These are phyloP conservation scores for Drosophila paranaensis DNA, from an alignment of 2,888 invertebrate species.

Conservation along the genomic window DNA sequence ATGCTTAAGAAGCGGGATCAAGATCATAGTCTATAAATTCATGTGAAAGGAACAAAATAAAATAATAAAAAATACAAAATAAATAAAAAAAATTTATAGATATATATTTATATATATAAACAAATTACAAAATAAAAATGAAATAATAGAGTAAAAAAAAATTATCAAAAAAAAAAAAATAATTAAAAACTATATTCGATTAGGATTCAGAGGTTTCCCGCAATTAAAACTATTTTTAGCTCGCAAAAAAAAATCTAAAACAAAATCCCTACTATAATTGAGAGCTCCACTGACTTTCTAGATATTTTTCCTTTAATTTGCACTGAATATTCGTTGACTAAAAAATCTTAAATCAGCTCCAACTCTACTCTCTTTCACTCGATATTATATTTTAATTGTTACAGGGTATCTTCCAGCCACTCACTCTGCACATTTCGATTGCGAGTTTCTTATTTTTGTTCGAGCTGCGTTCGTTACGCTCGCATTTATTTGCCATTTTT, in stretches of 20 bases:
- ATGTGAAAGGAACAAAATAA: not conserved
- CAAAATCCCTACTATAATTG: not conserved
- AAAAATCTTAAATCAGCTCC: too few species aligned
- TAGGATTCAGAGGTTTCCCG: not conserved
- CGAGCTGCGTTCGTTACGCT: slow-evolving; percentile 37
- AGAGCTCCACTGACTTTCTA: not conserved
- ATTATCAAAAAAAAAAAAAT: not conserved
- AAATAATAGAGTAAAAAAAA: not conserved
- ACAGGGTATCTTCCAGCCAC: not conserved
- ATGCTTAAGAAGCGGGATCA: slow-evolving; percentile 5
- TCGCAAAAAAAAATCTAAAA: not conserved
- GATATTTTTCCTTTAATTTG: too few species aligned
- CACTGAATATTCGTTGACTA: too few species aligned
- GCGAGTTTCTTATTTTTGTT: slow-evolving; percentile 42
- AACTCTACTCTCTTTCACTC: too few species aligned
- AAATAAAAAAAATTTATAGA: not conserved
- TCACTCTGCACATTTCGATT: too few species aligned
- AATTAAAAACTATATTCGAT: not conserved
- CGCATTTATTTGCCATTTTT: slow-evolving; percentile 72
- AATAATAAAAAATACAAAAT: too few species aligned
- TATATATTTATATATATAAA: not conserved
- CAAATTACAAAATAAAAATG: too few species aligned
- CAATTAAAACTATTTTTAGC: not conserved
- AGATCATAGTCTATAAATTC: not conserved
- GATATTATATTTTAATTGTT: too few species aligned